Percentiles rank a stretch among this genome's conserved stretches.
Conservation (phyloP, 2,797 vertebrate species). For the Nyctalus aviator region DNA sequence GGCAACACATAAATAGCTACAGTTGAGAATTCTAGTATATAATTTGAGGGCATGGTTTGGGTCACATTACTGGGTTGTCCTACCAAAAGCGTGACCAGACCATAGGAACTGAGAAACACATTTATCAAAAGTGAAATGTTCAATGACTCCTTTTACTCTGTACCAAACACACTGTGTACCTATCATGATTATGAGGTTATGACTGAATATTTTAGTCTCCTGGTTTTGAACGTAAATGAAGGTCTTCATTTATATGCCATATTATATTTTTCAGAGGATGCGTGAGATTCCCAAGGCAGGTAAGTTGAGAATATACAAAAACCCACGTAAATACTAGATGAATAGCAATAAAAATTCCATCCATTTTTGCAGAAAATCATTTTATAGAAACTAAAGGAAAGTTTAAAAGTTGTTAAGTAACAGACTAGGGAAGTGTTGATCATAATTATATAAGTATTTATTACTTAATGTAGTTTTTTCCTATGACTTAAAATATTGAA, state of each 20-base stretch:
- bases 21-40: constrained; percentile 62
- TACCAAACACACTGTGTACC: constrained; percentile 61
- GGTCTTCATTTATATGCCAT: constrained; percentile 54
- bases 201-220: constrained; percentile 61
- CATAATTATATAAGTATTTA: not conserved
- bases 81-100: constrained; percentile 68
- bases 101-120: constrained; percentile 71
- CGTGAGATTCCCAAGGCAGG: constrained; percentile 15
- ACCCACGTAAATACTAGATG: not conserved
- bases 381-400: constrained; percentile 34
- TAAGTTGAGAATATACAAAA: constrained; percentile 56
- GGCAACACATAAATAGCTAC: constrained; percentile 67
- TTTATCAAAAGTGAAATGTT: constrained; percentile 75
- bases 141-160: constrained; percentile 73
- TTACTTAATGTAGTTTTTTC: not conserved
- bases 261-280: constrained; percentile 60
- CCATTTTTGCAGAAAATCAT: constrained; percentile 16
- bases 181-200: constrained; percentile 65
- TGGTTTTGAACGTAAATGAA: constrained; percentile 62
- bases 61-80: constrained; percentile 37
- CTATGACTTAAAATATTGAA: not conserved
- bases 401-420: constrained; percentile 22
- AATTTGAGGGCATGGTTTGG: constrained; percentile 80
- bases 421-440: not conserved
- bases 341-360: constrained; percentile 23